phyloP scores from a whole-genome alignment of 2,888 invertebrate species.

The Protula sp. region DNA sequence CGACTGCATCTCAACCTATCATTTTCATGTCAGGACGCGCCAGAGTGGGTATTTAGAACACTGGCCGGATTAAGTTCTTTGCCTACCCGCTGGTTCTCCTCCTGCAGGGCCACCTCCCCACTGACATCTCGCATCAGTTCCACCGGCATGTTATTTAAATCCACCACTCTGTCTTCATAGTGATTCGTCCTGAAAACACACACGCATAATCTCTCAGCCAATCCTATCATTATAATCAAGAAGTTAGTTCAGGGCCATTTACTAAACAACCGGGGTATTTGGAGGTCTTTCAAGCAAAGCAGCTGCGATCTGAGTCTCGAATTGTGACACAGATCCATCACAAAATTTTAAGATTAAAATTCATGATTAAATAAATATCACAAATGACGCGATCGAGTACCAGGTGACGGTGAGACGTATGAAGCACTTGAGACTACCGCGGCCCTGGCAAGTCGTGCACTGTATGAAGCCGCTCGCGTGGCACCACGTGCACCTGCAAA shows the following conservation, averaged over 20 bases:
- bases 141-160: conserved; percentile 54
- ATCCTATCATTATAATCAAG: too few relatives aligned
- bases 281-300: conserved; percentile 3
- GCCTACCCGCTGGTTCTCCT: conserved; percentile 53
- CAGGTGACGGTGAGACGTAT: conserved; percentile 56
- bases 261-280: too few relatives aligned
- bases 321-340: neutral
- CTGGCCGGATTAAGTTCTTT: too few relatives aligned
- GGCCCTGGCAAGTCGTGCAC: conserved; percentile 55
- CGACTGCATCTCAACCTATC: too few relatives aligned
- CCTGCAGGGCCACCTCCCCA: conserved; percentile 57
- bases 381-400: too few relatives aligned
- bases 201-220: too few relatives aligned
- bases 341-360: too few relatives aligned
- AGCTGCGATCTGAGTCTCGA: neutral
- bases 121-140: conserved; percentile 54
- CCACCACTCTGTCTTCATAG: conserved; percentile 56
- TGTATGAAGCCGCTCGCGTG: conserved; percentile 53
- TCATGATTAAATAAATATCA: too few relatives aligned
- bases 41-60: too few relatives aligned
- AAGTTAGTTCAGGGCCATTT: too few relatives aligned
- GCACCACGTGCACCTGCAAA: conserved; percentile 52
- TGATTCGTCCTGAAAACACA: conserved; percentile 55
- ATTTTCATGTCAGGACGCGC: too few relatives aligned
- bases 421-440: conserved; percentile 56